Evolutionary conservation across 2,888 invertebrate species (phyloP).

Genomic region (Quadroppia sp.): DNA sequence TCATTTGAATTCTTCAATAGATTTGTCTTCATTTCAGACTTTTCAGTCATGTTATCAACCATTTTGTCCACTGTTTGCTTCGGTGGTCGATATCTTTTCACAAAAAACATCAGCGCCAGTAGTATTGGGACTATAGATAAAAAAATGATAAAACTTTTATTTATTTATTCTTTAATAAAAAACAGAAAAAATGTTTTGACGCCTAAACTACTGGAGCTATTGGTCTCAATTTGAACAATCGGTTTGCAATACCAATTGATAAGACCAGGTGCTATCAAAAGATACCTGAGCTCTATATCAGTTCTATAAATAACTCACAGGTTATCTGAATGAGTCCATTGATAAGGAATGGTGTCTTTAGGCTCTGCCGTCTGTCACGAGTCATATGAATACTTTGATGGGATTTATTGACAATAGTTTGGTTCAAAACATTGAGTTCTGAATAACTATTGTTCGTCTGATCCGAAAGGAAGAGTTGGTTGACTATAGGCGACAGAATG

Average conservation of each 20-base stretch:
- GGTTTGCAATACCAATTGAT: constrained; percentile 5
- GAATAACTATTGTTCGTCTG: neutral
- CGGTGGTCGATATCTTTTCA: neutral
- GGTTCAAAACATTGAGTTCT: neutral
- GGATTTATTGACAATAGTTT: constrained; percentile 1
- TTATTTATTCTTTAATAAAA: neutral
- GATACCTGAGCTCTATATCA: neutral
- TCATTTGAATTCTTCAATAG: neutral
- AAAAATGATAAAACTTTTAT: neutral
- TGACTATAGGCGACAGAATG: neutral
- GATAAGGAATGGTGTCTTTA: constrained; percentile 7
- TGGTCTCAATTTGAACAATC: neutral
- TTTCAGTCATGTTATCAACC: neutral
- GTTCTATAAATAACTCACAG: neutral
- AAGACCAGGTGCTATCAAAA: too few species aligned
- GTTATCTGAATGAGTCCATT: neutral
- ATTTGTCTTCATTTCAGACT: neutral
- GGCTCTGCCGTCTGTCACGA: neutral
- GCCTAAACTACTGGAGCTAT: too few species aligned
- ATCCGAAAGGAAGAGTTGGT: neutral
- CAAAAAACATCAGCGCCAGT: neutral
- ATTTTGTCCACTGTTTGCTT: neutral
- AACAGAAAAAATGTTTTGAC: too few species aligned
- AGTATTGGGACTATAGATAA: neutral
- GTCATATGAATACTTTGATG: neutral